Percentiles rank a stretch among this genome's conserved stretches.
Conservation (phyloP, 1,140 invertebrate genomes). For the Leptinotarsa lineolata region DNA sequence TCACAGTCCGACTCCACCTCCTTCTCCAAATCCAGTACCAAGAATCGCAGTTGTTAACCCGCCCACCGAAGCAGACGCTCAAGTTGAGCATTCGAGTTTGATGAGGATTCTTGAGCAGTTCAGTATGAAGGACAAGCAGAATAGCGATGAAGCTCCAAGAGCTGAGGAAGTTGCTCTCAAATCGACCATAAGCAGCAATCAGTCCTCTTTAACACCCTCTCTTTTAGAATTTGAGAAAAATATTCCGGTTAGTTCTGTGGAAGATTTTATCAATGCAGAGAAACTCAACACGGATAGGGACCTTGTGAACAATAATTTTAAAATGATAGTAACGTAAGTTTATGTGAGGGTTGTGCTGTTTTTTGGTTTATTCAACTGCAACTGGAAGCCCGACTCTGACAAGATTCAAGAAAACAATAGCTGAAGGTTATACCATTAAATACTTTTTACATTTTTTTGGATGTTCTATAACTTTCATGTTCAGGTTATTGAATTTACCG, state of each 20-base stretch:
- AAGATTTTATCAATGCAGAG: slow-evolving; percentile 44
- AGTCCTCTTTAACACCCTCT: slow-evolving; percentile 34
- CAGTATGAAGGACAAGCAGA: slow-evolving; percentile 45
- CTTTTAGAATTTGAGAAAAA: slow-evolving; percentile 40
- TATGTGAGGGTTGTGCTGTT: too few relatives aligned
- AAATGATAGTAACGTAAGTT: not conserved
- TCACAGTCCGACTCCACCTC: slow-evolving; percentile 44
- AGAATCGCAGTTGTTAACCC: not conserved
- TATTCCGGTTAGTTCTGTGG: slow-evolving; percentile 28
- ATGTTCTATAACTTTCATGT: too few relatives aligned
- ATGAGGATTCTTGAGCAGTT: slow-evolving; percentile 50
- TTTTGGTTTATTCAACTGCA: too few relatives aligned
- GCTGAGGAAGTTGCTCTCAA: slow-evolving; percentile 24
- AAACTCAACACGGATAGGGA: slow-evolving; percentile 31
- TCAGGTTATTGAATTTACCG: too few relatives aligned
- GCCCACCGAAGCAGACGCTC: slow-evolving; percentile 27
- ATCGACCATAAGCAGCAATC: slow-evolving; percentile 26
- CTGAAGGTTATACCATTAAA: too few relatives aligned
- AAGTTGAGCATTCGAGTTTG: slow-evolving; percentile 48
- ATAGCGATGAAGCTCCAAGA: slow-evolving; percentile 16
- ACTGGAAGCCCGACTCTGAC: too few relatives aligned
- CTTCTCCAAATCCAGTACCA: slow-evolving; percentile 39
- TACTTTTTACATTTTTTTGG: too few relatives aligned
- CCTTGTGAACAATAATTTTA: slow-evolving; percentile 2
- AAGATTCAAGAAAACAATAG: too few relatives aligned